A percentile compares a stretch with the other conserved stretches of the same genome.
phyloP scores from a whole-genome alignment of 2,888 invertebrate genomes.

The Bembecia ichneumoniformis region DNA sequence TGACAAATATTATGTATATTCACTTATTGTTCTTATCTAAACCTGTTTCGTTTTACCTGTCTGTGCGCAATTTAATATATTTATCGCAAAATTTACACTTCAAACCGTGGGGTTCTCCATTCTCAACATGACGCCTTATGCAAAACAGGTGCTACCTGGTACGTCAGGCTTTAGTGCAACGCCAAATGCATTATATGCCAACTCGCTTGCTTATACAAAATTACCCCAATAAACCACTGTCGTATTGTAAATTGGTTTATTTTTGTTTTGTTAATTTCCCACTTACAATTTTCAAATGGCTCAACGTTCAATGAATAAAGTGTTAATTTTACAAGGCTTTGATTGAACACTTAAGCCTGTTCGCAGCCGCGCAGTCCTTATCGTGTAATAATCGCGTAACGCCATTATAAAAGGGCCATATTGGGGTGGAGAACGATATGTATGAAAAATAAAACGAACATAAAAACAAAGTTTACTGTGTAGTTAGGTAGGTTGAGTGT shows the following conservation, averaged over 20 bases:
- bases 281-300: background rate
- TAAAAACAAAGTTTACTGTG: conserved; percentile 30
- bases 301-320: background rate
- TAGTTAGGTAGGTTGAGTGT: conserved; percentile 42
- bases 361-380: conserved; percentile 28
- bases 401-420: conserved; percentile 59
- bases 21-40: conserved; percentile 49
- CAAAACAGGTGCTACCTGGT: conserved; percentile 72
- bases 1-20: conserved; percentile 28
- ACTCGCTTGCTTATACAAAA: background rate
- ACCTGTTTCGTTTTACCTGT: conserved; percentile 40
- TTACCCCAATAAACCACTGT: background rate
- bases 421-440: conserved; percentile 40
- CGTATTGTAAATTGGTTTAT: background rate
- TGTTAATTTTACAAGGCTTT: background rate
- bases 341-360: conserved; percentile 24
- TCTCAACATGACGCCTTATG: conserved; percentile 68
- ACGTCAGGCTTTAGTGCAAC: conserved; percentile 38
- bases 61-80: conserved; percentile 58
- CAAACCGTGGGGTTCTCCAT: conserved; percentile 55
- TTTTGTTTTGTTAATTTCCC: background rate
- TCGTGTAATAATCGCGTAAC: conserved; percentile 49
- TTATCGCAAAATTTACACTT: conserved; percentile 68
- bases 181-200: conserved; percentile 32
- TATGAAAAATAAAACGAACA: conserved; percentile 43